Evolutionary conservation across 1,140 invertebrate species (phyloP), one percentile per base, ranked within the genome.

Genomic region (Potamilus streckersoni): DNA sequence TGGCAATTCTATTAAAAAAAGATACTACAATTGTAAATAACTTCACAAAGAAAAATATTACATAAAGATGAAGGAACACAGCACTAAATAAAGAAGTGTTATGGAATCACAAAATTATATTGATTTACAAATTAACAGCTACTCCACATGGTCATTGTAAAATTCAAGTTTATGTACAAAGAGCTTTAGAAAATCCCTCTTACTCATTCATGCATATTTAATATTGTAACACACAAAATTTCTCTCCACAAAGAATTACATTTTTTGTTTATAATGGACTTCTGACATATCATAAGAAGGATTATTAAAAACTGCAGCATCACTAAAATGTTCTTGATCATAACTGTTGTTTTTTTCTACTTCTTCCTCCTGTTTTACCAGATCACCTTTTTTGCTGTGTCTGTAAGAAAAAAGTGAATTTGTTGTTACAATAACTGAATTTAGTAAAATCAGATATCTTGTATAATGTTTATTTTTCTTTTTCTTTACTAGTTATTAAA

Each of bases 251-350:
- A 60, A 71, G 61, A 56, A 59, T 71, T 63, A 76, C 56, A 76
- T 16, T 58, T 49, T 58, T 67, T 76, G 62, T 17, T 72, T 73
- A 60, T 59, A 68, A 19, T 14, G n/a, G 38, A 19, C 56, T 14
- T 67, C 63, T 58, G 55, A 62, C 55, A 20, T 23, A 19, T 17
- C 14, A 56, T 64, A 72, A 27, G 62, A 64, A 23, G n/a, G 63
- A 61, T 71, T 77, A 59, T 69, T 71, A 69, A 72, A 77, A 17
- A 72, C 70, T 23, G 70, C 75, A 20, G 66, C 62, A n/a, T 77
- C 75, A 23, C 75, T 77, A 60, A 77, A 77, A 73, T 77, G 75
- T 73, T 77, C 75, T 38, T 69, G 73, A 31, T 77, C 75, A 62
- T 67, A 77, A 16, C 17, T 55, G 23, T 77, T 77, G 23, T 71